Conservation (phyloP, 2,113 vertebrate species). For the Nettapus auritus region DNA sequence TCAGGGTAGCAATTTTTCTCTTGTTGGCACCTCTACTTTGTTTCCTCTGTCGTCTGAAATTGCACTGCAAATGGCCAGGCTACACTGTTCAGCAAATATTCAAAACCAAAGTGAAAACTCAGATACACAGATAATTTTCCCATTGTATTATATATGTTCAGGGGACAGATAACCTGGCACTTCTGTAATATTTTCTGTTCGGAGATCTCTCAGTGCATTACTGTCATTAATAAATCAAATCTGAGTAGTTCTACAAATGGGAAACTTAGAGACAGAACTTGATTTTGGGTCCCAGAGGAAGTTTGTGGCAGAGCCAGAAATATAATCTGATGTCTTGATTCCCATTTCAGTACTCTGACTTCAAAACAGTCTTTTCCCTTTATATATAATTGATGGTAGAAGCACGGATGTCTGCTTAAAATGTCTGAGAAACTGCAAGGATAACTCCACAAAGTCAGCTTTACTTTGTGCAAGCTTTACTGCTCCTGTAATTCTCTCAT, state of each 20-base stretch:
- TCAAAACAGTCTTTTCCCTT: background rate
- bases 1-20: background rate
- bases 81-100: background rate
- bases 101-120: background rate
- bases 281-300: background rate
- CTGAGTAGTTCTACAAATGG: background rate
- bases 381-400: background rate
- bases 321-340: background rate
- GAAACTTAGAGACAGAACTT: background rate
- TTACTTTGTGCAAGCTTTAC: background rate
- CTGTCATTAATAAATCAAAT: slow-evolving; percentile 33
- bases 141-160: background rate
- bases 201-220: background rate
- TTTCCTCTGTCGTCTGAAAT: background rate
- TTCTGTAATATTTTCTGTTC: background rate
- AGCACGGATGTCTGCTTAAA: background rate
- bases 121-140: background rate
- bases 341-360: background rate
- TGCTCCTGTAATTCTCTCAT: background rate
- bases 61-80: background rate
- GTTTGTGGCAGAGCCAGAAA: slow-evolving; percentile 2
- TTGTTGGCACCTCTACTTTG: background rate
- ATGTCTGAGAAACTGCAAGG: background rate
- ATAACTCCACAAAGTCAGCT: background rate
- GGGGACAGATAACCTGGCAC: background rate